A percentile compares a stretch with the other conserved stretches of the same genome.
Conservation (phyloP, 2,113 vertebrate species). For the Alligator mississippiensis region DNA sequence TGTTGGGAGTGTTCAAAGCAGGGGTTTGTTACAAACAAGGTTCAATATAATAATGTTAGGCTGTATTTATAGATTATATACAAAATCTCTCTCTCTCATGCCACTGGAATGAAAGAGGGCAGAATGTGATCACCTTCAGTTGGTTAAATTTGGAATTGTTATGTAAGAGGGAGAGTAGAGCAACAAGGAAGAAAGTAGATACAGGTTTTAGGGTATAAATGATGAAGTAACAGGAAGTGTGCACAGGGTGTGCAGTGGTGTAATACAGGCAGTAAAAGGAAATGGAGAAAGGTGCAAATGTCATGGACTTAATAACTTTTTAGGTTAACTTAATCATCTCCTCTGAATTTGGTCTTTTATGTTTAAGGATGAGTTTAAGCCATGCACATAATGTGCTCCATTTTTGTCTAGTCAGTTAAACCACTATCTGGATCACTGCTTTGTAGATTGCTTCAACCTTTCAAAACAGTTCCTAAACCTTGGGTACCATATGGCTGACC, state of each 20-base stretch:
- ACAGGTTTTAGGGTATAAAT: not conserved
- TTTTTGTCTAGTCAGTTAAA: not conserved
- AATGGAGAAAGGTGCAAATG: not conserved
- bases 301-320: not conserved
- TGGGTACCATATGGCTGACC: not conserved
- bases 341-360: not conserved
- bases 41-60: no score
- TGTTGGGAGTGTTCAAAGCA: no score
- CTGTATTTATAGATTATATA: no score
- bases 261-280: not conserved
- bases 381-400: not conserved
- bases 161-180: not conserved
- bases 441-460: accelerated
- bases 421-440: not conserved
- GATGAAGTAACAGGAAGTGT: not conserved
- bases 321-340: not conserved
- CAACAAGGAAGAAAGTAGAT: not conserved
- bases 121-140: not conserved
- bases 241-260: not conserved
- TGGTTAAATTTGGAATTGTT: not conserved
- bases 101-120: not conserved
- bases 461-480: not conserved
- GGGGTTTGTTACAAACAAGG: no score
- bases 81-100: no score
- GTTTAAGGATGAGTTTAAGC: not conserved